A percentile compares a stretch with the other conserved stretches of the same genome.
phyloP scores from a whole-genome alignment of 2,888 invertebrate species.

The Andrena fulva region DNA sequence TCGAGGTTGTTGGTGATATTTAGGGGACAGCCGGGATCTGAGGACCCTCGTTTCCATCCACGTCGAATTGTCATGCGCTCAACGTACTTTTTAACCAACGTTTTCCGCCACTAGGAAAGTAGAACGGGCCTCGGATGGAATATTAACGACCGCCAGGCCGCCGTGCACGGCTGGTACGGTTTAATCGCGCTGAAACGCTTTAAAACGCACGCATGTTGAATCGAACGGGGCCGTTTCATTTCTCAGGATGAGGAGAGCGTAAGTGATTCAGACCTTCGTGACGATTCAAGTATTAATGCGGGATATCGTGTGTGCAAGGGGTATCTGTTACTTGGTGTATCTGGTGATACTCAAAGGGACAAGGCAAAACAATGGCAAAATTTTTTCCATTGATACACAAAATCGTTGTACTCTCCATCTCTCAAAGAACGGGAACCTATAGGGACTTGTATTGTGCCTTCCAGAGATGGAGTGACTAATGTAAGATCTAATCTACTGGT shows the following conservation, averaged over 20 bases:
- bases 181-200: slow-evolving; percentile 22
- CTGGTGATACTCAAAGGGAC: too few species aligned
- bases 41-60: slow-evolving; percentile 25
- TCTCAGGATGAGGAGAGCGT: slow-evolving; percentile 5
- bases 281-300: too few species aligned
- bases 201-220: slow-evolving; percentile 21
- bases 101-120: slow-evolving; percentile 50
- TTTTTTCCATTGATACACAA: too few species aligned
- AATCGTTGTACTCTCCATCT: too few species aligned
- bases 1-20: slow-evolving; percentile 5
- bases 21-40: neutral
- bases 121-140: slow-evolving; percentile 37
- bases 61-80: slow-evolving; percentile 44
- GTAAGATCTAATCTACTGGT: too few species aligned
- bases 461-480: too few species aligned
- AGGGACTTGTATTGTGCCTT: too few species aligned
- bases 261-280: neutral
- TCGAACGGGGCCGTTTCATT: slow-evolving; percentile 16
- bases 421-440: too few species aligned
- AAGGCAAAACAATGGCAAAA: too few species aligned
- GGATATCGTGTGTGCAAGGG: too few species aligned
- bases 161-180: slow-evolving; percentile 20
- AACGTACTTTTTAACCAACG: slow-evolving; percentile 32
- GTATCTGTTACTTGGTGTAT: too few species aligned
- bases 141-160: slow-evolving; percentile 30